Conservation (phyloP, 2,113 vertebrate genomes). For the Nyctibius bracteatus region DNA sequence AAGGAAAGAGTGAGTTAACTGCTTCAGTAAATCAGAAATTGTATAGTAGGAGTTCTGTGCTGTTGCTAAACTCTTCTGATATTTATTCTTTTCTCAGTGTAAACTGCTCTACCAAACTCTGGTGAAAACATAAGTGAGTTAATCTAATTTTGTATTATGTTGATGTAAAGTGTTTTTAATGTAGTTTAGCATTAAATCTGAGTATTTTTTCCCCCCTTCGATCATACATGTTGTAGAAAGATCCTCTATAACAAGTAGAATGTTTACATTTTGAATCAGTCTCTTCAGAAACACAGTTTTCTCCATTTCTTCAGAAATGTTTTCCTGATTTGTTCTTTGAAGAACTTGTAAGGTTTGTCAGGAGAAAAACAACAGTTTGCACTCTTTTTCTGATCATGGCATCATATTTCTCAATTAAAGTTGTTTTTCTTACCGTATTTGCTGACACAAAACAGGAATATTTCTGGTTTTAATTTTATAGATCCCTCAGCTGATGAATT, state of each 20-base stretch:
- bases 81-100: neutral
- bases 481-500: conserved; percentile 94
- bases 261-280: neutral
- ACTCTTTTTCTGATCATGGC: neutral
- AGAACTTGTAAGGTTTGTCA: neutral
- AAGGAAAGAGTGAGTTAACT: neutral
- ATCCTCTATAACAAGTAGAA: neutral
- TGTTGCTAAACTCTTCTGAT: neutral
- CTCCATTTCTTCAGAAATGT: neutral
- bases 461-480: conserved; percentile 62
- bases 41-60: neutral
- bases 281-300: neutral
- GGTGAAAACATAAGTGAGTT: neutral
- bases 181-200: neutral
- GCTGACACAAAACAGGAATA: neutral
- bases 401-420: neutral
- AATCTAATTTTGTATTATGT: neutral
- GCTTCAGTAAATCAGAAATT: neutral
- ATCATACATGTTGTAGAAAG: neutral
- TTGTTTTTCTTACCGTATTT: neutral
- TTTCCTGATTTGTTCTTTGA: neutral
- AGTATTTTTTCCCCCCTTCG: neutral
- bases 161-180: neutral
- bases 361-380: neutral
- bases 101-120: neutral